phyloP scores from a whole-genome alignment of 2,888 invertebrate genomes.

The Acleris cristana region DNA sequence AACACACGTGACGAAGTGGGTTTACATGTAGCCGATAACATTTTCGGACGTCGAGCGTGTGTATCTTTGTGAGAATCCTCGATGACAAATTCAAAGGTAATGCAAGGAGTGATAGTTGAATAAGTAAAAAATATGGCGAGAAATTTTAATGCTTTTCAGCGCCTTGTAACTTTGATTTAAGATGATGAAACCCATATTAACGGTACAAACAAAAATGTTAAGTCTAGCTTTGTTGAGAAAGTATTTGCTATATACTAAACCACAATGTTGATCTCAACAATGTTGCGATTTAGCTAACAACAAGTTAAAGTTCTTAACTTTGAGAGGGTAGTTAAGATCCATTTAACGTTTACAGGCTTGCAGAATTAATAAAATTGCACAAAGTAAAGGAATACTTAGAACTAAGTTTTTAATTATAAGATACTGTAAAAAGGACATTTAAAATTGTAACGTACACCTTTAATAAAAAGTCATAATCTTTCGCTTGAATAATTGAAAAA shows the following conservation, averaged over 20 bases:
- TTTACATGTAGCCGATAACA: constrained; percentile 24
- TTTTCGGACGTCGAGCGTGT: constrained; percentile 4
- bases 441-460: not conserved
- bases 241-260: not conserved
- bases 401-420: not conserved
- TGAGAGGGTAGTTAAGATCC: constrained; percentile 21
- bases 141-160: no score
- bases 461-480: no score
- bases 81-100: not conserved
- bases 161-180: no score
- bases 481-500: no score
- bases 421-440: not conserved
- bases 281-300: constrained; percentile 8
- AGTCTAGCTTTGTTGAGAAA: not conserved
- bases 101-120: not conserved
- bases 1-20: constrained; percentile 36
- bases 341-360: constrained; percentile 17
- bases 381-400: constrained; percentile 10
- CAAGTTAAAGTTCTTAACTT: constrained; percentile 22
- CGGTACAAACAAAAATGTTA: not conserved
- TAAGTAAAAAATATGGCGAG: no score
- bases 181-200: no score
- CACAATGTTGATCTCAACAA: constrained; percentile 14
- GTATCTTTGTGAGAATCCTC: constrained; percentile 4
- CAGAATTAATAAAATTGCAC: constrained; percentile 15